Percentiles rank a stretch among this genome's conserved stretches.
Conservation (phyloP, 2,797 vertebrate species). For the Synaphobranchus kaupii region DNA sequence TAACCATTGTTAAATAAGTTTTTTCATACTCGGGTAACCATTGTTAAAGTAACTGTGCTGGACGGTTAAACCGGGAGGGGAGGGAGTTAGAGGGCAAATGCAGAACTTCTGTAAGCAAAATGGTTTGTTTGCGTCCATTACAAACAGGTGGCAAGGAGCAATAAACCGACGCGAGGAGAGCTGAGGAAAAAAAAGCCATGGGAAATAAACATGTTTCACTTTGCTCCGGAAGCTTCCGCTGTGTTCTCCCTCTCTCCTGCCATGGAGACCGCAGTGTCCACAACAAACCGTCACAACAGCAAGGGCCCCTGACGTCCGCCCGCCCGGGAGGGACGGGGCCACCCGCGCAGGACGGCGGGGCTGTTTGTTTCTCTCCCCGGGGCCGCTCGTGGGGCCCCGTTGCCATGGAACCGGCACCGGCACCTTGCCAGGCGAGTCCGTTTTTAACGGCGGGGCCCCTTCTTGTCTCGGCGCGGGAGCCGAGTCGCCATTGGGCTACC, state of each 20-base stretch:
- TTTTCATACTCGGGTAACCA: too few relatives aligned
- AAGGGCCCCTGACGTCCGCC: not conserved
- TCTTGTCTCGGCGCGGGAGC: not conserved
- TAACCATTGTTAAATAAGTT: too few relatives aligned
- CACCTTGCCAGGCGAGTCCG: not conserved
- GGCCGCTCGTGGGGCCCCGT: not conserved
- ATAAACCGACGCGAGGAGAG: not conserved
- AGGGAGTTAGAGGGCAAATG: too few relatives aligned
- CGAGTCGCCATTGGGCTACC: not conserved
- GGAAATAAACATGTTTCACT: not conserved
- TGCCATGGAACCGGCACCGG: not conserved
- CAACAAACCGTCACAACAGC: not conserved
- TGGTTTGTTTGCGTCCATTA: not conserved
- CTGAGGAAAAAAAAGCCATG: not conserved
- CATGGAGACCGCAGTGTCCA: conserved; percentile 1
- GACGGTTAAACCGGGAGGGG: too few relatives aligned
- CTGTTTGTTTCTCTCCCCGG: not conserved
- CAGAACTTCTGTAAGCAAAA: not conserved
- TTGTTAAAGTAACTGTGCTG: too few relatives aligned
- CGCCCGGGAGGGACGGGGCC: not conserved
- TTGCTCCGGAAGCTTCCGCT: not conserved
- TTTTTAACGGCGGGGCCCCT: not conserved
- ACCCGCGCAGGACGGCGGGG: not conserved
- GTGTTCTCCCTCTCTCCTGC: not conserved
- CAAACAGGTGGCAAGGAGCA: not conserved